Evolutionary conservation across 2,888 invertebrate species (phyloP).

Genomic region (Heliconius ethilla): DNA sequence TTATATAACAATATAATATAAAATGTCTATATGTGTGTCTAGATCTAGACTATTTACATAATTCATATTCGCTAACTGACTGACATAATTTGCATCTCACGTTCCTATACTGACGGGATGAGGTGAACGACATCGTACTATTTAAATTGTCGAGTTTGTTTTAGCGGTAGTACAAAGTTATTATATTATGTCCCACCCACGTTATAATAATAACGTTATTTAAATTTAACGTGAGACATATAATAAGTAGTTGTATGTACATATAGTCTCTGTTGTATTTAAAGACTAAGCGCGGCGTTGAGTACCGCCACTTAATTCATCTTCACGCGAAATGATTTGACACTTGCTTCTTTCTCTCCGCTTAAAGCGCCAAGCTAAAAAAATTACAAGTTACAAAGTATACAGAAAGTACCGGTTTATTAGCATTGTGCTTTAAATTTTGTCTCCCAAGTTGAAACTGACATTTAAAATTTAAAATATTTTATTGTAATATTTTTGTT

Average conservation of each 20-base stretch:
- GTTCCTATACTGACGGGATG: neutral
- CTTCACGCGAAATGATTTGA: neutral
- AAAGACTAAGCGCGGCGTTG: neutral
- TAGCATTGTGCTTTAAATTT: no score
- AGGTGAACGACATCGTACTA: slow-evolving; percentile 17
- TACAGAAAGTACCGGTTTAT: no score
- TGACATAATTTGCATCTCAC: slow-evolving; percentile 6
- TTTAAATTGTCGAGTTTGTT: neutral
- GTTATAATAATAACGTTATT: no score
- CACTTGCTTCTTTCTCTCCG: no score
- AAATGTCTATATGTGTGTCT: neutral
- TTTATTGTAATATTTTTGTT: neutral
- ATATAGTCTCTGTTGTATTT: neutral
- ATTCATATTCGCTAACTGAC: neutral
- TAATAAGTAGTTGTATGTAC: no score
- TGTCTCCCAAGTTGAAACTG: neutral
- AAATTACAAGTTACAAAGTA: no score
- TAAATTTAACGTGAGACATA: no score
- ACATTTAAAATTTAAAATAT: neutral
- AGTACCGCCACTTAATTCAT: neutral
- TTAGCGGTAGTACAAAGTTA: neutral
- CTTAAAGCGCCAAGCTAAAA: no score
- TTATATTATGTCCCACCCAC: neutral
- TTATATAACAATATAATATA: neutral
- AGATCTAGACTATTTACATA: slow-evolving; percentile 3